These are phyloP conservation scores for Emys orbicularis DNA, from an alignment of 2,797 vertebrate species.

Conservation along the genomic window DNA sequence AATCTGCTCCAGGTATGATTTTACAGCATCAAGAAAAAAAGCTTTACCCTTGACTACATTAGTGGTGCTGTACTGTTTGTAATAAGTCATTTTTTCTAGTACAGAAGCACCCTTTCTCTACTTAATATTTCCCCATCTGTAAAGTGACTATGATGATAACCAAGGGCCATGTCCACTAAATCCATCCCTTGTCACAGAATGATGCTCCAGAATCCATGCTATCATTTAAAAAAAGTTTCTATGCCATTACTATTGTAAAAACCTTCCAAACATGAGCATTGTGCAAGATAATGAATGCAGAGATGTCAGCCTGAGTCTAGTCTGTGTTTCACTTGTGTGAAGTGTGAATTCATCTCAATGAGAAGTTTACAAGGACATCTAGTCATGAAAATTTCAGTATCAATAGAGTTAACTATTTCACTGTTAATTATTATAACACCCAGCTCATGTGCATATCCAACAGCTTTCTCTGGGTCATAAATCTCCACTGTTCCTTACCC, in stretches of 20 bases:
- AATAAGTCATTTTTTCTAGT: background rate
- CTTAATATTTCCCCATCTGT: background rate
- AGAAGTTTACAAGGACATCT: background rate
- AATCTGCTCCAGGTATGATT: background rate
- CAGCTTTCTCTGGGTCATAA: background rate
- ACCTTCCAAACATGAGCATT: background rate
- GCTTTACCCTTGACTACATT: background rate
- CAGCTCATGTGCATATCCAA: background rate
- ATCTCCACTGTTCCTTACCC: fast-evolving
- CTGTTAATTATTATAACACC: background rate
- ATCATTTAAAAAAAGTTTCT: background rate
- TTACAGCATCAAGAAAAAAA: background rate
- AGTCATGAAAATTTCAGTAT: background rate
- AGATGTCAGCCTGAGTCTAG: background rate
- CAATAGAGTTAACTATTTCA: background rate
- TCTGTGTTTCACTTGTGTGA: background rate
- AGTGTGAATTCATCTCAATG: background rate
- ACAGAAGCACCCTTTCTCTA: background rate
- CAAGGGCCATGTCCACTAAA: background rate
- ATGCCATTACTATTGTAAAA: background rate
- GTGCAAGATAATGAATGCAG: background rate
- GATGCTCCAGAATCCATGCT: background rate
- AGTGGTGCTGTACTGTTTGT: background rate
- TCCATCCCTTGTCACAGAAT: background rate
- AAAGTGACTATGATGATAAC: background rate